Evolutionary conservation across 2,888 invertebrate genomes (phyloP).

Genomic region (Sarcophaga rosellei): DNA sequence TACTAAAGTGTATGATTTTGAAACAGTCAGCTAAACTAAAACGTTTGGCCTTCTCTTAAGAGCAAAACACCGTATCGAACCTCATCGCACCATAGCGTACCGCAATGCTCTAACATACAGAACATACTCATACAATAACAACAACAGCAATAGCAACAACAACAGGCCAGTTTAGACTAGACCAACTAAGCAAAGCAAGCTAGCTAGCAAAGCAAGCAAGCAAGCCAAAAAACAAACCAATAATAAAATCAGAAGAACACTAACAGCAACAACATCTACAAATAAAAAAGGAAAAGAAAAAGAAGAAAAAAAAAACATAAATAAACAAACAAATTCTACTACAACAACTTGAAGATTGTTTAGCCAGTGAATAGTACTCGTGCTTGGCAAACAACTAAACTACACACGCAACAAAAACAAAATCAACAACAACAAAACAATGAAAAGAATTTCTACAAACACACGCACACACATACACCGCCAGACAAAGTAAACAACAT

Average conservation of each 20-base stretch:
- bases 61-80: slow-evolving; percentile 32
- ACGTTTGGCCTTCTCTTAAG: slow-evolving; percentile 65
- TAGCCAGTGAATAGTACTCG: slow-evolving; percentile 47
- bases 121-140: slow-evolving; percentile 16
- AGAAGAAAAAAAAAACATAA: slow-evolving; percentile 30
- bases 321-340: slow-evolving; percentile 62
- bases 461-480: slow-evolving; percentile 10
- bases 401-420: slow-evolving; percentile 1
- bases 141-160: slow-evolving; percentile 35
- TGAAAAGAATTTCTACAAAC: slow-evolving; percentile 38
- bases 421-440: slow-evolving; percentile 26
- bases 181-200: not conserved
- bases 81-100: slow-evolving; percentile 29
- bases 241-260: slow-evolving; percentile 22
- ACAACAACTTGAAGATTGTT: slow-evolving; percentile 25
- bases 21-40: slow-evolving; percentile 58
- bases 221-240: not conserved
- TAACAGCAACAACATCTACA: slow-evolving; percentile 15
- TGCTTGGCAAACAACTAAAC: slow-evolving; percentile 25
- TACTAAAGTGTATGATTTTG: slow-evolving; percentile 61
- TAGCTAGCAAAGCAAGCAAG: not conserved
- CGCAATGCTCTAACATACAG: slow-evolving; percentile 20
- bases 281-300: not conserved
- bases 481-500: slow-evolving; percentile 37
- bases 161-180: slow-evolving; percentile 1